These are phyloP conservation scores for Phenganax subtilis DNA, from an alignment of 92 coral and sea anemone genomes.

Conservation along the genomic window DNA sequence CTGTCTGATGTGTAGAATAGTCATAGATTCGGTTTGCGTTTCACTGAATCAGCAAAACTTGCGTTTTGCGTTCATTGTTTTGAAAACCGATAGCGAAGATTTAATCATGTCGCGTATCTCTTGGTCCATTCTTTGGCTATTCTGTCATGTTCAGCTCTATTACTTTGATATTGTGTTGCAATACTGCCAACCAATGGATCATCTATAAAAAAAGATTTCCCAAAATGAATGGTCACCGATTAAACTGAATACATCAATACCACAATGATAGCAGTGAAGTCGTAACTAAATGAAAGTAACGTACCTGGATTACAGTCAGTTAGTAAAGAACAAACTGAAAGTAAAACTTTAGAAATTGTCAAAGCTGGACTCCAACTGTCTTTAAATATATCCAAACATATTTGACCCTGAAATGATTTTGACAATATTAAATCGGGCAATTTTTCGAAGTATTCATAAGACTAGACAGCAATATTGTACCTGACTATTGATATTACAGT, in stretches of 20 bases:
- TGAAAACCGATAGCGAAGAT: too few relatives aligned
- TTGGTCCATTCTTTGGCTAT: conserved; percentile 89
- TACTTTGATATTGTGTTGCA: conserved; percentile 71
- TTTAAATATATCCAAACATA: conserved; percentile 80
- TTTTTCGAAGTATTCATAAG: neutral
- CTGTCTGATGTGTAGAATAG: too few relatives aligned
- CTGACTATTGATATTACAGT: conserved; percentile 89
- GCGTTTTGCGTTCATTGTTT: too few relatives aligned
- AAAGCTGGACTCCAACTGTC: conserved; percentile 93
- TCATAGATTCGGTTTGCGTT: too few relatives aligned
- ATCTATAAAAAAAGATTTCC: conserved; percentile 44
- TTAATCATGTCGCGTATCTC: conserved; percentile 76
- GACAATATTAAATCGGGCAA: neutral
- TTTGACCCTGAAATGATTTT: conserved; percentile 58
- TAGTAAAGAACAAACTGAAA: conserved; percentile 77
- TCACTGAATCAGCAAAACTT: too few relatives aligned
- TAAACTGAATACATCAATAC: neutral
- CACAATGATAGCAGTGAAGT: neutral
- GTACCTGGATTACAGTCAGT: conserved; percentile 92
- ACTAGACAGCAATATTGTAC: conserved; percentile 30
- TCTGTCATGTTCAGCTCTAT: conserved; percentile 81
- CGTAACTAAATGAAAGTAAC: neutral
- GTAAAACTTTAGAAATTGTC: conserved; percentile 76
- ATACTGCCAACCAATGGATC: conserved; percentile 96
- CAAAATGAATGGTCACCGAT: neutral